phyloP scores from a whole-genome alignment of 2,113 vertebrate genomes.

The Phainopepla nitens region DNA sequence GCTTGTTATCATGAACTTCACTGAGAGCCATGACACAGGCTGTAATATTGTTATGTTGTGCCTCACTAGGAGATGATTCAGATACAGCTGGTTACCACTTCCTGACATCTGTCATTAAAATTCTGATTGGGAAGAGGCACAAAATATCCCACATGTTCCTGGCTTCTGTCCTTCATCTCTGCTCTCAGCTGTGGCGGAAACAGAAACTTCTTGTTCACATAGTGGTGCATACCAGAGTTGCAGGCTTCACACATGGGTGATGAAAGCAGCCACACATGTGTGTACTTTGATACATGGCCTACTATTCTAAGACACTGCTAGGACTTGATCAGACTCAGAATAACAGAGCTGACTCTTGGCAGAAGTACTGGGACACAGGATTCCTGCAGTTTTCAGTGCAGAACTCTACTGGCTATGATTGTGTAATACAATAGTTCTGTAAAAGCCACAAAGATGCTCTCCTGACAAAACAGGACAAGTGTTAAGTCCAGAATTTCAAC shows the following conservation, averaged over 20 bases:
- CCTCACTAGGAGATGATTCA: neutral
- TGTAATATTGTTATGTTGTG: neutral
- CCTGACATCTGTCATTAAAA: constrained; percentile 4
- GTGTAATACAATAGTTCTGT: neutral
- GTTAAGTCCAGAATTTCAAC: neutral
- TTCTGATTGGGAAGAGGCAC: neutral
- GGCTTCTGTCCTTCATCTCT: neutral
- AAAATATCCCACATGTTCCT: neutral
- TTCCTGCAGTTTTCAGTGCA: neutral
- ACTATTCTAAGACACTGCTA: neutral
- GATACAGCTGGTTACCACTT: neutral
- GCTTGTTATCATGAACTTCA: neutral
- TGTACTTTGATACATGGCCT: neutral
- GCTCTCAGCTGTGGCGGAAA: neutral
- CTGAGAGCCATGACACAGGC: neutral
- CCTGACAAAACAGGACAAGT: neutral
- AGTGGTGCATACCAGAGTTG: neutral
- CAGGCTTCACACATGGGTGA: neutral
- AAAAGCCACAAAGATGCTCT: neutral
- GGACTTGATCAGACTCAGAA: neutral
- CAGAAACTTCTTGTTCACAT: neutral
- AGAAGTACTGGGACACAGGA: neutral
- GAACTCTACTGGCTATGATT: neutral
- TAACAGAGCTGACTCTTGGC: neutral
- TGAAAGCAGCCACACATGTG: neutral